These are phyloP conservation scores for Podilymbus podiceps DNA, from an alignment of 2,113 vertebrate genomes.

Conservation along the genomic window DNA sequence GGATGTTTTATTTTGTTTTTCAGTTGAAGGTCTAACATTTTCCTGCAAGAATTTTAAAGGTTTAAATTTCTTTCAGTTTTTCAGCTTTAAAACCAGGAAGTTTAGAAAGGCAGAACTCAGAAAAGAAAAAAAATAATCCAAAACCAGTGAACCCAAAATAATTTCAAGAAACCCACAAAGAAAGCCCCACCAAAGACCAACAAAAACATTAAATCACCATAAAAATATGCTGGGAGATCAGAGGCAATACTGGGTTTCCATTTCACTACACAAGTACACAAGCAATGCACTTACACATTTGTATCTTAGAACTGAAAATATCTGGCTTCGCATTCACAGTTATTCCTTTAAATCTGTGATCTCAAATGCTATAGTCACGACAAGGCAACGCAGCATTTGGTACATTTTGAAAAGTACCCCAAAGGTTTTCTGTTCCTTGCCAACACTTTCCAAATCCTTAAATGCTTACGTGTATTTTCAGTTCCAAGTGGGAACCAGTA, in stretches of 20 bases:
- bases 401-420: background rate
- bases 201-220: background rate
- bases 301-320: background rate
- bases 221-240: background rate
- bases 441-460: background rate
- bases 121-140: background rate
- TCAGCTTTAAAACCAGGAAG: background rate
- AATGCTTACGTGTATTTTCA: background rate
- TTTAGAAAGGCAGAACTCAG: background rate
- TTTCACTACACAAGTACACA: background rate
- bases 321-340: background rate
- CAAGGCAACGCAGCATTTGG: background rate
- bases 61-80: background rate
- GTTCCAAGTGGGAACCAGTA: background rate
- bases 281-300: background rate
- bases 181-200: background rate
- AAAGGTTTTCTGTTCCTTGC: background rate
- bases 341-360: background rate
- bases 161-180: background rate
- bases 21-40: background rate
- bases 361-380: accelerated
- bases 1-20: background rate
- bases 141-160: background rate
- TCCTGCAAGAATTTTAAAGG: background rate
- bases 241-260: background rate